Conservation (phyloP, 2,888 invertebrate genomes). For the Drosophila mimetica region DNA sequence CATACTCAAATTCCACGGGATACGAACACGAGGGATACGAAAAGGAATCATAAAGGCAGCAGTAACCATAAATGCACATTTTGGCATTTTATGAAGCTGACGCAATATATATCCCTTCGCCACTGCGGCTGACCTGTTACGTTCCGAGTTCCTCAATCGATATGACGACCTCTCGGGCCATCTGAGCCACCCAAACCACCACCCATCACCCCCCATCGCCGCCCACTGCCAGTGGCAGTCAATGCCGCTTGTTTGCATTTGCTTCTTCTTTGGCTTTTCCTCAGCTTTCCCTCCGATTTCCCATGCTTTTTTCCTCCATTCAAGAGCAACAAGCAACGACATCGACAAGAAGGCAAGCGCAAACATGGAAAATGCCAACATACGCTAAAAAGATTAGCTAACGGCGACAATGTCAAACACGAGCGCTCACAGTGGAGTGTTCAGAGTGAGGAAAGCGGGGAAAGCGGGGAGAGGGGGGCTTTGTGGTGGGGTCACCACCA, state of each 20-base stretch:
- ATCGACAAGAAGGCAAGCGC: constrained; percentile 67
- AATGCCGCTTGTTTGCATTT: constrained; percentile 68
- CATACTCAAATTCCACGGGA: constrained; percentile 10
- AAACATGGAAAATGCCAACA: constrained; percentile 81
- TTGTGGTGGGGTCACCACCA: constrained; percentile 27
- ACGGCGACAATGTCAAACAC: constrained; percentile 81
- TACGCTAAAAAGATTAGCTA: constrained; percentile 81
- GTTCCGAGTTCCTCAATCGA: constrained; percentile 67
- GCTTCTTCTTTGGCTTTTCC: constrained; percentile 50
- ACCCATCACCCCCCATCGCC: not conserved
- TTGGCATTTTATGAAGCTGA: constrained; percentile 47
- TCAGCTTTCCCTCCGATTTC: constrained; percentile 23
- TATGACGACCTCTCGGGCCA: constrained; percentile 36
- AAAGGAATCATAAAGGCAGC: constrained; percentile 38
- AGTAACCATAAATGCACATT: constrained; percentile 50
- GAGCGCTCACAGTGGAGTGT: constrained; percentile 53
- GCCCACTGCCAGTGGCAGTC: constrained; percentile 23
- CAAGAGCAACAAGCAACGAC: constrained; percentile 73
- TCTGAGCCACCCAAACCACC: not conserved
- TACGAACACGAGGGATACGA: not conserved
- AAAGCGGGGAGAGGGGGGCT: constrained; percentile 14
- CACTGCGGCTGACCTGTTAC: constrained; percentile 64
- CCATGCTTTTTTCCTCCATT: constrained; percentile 39
- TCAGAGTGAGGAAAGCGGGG: not conserved
- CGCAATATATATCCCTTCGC: constrained; percentile 38